These are phyloP conservation scores for Coregonus suidteri DNA, from an alignment of 2,797 vertebrate species.

Conservation along the genomic window DNA sequence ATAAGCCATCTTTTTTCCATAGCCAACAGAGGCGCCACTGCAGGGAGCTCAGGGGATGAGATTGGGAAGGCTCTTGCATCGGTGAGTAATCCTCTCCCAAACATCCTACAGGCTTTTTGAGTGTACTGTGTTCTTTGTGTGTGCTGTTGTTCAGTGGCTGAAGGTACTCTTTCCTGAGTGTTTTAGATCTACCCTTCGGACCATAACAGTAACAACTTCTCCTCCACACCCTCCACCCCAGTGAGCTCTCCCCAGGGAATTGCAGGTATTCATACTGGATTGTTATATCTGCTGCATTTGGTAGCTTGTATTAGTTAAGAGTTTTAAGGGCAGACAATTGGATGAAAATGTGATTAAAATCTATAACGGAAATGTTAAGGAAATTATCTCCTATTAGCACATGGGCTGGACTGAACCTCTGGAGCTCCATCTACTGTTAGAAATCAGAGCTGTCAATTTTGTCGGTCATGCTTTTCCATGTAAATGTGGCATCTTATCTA, in stretches of 20 bases:
- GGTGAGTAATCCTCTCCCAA: constrained; percentile 74
- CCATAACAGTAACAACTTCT: constrained; percentile 95
- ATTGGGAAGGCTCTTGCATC: constrained; percentile 98
- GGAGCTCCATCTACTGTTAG: constrained; percentile 70
- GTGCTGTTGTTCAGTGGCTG: background rate
- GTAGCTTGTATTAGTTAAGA: background rate
- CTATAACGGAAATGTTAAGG: background rate
- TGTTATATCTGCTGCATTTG: background rate
- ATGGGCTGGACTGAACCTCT: constrained; percentile 20
- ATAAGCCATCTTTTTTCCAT: constrained; percentile 12
- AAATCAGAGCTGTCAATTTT: constrained; percentile 19
- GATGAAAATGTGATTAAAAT: too few relatives aligned
- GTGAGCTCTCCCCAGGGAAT: constrained; percentile 96
- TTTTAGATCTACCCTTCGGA: constrained; percentile 96
- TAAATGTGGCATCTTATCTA: constrained; percentile 15
- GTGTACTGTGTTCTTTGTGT: background rate
- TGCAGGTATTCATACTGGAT: constrained; percentile 78
- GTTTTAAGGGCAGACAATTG: background rate
- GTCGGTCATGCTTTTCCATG: background rate
- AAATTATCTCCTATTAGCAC: background rate
- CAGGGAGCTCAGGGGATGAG: constrained; percentile 95
- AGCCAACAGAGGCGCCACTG: constrained; percentile 89
- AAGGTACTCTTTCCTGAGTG: constrained; percentile 27
- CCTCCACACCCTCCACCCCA: constrained; percentile 92
- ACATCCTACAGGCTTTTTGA: background rate